These are phyloP conservation scores for Lymantria monacha DNA, from an alignment of 2,888 invertebrate genomes.

Conservation along the genomic window DNA sequence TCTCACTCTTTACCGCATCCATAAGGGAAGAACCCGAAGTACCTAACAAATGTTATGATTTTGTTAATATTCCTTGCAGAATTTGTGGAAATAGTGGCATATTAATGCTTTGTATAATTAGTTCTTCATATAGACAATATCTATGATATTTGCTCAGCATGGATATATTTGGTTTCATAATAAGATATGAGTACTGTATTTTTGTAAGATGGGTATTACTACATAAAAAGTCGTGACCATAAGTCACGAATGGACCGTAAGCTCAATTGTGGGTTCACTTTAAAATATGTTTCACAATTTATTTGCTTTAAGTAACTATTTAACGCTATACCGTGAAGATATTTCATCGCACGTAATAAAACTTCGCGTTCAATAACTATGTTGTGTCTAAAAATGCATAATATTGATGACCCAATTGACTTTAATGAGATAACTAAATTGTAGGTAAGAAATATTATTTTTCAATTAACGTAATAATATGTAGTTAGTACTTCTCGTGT, in stretches of 20 bases:
- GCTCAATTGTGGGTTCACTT: conserved; percentile 3
- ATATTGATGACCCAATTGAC: conserved; percentile 3
- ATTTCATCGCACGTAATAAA: background rate
- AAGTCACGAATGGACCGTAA: conserved; percentile 17
- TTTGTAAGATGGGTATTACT: background rate
- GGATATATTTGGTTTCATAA: too few relatives aligned
- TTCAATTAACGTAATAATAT: background rate
- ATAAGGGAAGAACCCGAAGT: too few relatives aligned
- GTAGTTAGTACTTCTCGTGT: too few relatives aligned
- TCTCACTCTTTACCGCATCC: too few relatives aligned
- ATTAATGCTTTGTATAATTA: too few relatives aligned
- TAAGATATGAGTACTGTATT: too few relatives aligned
- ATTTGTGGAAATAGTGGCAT: too few relatives aligned
- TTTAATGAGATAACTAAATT: background rate
- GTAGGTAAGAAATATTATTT: background rate
- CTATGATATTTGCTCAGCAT: too few relatives aligned
- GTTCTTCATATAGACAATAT: too few relatives aligned
- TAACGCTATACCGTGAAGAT: conserved; percentile 22
- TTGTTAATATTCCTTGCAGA: too few relatives aligned
- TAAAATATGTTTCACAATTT: conserved; percentile 10
- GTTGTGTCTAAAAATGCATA: background rate
- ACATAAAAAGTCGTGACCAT: conserved; percentile 7
- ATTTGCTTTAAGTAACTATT: conserved; percentile 4
- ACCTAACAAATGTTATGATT: too few relatives aligned
- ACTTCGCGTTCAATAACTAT: too few relatives aligned